Percentiles rank a stretch among this genome's conserved stretches.
phyloP scores from a whole-genome alignment of 2,888 invertebrate species.

The Stegana nigrithorax region DNA sequence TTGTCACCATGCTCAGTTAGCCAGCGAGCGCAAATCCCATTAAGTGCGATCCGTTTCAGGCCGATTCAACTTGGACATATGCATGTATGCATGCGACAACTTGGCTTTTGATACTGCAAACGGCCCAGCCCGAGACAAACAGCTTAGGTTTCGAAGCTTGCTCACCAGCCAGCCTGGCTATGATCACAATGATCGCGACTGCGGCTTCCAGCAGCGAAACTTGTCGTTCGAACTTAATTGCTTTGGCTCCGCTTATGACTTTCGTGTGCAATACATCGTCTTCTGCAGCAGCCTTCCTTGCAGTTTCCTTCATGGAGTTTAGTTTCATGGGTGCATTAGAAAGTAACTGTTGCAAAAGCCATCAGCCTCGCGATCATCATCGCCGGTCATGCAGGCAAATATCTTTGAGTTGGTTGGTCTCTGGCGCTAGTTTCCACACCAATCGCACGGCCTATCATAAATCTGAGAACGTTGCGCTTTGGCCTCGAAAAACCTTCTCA shows the following conservation, averaged over 20 bases:
- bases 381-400: not conserved
- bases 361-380: constrained; percentile 39
- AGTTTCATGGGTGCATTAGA: constrained; percentile 43
- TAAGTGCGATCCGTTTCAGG: constrained; percentile 61
- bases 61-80: no score
- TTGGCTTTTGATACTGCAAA: constrained; percentile 9
- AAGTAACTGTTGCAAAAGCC: constrained; percentile 50
- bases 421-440: constrained; percentile 61
- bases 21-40: constrained; percentile 54
- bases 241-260: constrained; percentile 58
- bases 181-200: no score
- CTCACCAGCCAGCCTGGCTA: constrained; percentile 36
- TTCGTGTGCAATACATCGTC: constrained; percentile 60
- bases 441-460: constrained; percentile 52
- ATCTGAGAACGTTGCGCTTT: constrained; percentile 43
- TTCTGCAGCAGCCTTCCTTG: no score
- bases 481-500: constrained; percentile 38
- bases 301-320: no score
- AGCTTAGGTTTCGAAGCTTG: constrained; percentile 25
- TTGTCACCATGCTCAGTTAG: constrained; percentile 22
- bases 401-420: constrained; percentile 31
- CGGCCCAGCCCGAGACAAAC: constrained; percentile 15
- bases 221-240: constrained; percentile 61
- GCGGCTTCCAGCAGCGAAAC: constrained; percentile 58
- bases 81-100: constrained; percentile 44